Evolutionary conservation across 2,113 vertebrate species (phyloP), one percentile per base, ranked within the genome.

Genomic region (Manacus vitellinus): DNA sequence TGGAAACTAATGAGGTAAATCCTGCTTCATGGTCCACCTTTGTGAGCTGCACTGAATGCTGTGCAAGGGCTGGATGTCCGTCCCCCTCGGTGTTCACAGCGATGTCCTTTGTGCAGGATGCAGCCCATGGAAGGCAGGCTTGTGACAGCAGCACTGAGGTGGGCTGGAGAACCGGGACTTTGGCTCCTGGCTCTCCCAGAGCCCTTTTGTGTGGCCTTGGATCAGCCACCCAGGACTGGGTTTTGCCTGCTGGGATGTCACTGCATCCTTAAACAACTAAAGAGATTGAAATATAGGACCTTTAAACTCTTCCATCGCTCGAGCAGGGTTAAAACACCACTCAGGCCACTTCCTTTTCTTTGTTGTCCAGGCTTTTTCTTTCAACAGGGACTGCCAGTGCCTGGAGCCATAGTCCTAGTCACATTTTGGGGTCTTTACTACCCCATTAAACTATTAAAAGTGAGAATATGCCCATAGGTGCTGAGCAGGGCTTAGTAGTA

Each of bases 221-320:
- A 52, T 61, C 24, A 21, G 15, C 14, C 56, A 39, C 51, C 8
- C 5, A 39, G 35, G 41, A 14, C 4, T 2, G 11, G 14, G 4
- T 63, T 85, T 89, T 65, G 37, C 47, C 52, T 28, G 41, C 15
- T 62, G 39, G 54, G 59, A 74, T 1, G 5, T 28, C 49, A 35
- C 68, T 35, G 28, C 44, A 44, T 43, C 88, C n/a, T 67, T 35
- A 35, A 58, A 74, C 39, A 67, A 6, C 4, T 14, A 6, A 20
- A 25, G 14, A 62, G 7, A 35, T 47, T 39, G 56, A 58, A 52
- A 58, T 35, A 37, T 1, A 33, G 12, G 25, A 11, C 13, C 33
- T 44, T 68, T 44, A 25, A 33, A 24, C 33, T 35, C 33, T 47
- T 39, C 17, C 24, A 9, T 22, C 0, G 0, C 30, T 9, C 1